A percentile compares a stretch with the other conserved stretches of the same genome.
phyloP scores from a whole-genome alignment of 37 sponge, comb jelly and placozoan genomes.

The Eunapius fragilis region DNA sequence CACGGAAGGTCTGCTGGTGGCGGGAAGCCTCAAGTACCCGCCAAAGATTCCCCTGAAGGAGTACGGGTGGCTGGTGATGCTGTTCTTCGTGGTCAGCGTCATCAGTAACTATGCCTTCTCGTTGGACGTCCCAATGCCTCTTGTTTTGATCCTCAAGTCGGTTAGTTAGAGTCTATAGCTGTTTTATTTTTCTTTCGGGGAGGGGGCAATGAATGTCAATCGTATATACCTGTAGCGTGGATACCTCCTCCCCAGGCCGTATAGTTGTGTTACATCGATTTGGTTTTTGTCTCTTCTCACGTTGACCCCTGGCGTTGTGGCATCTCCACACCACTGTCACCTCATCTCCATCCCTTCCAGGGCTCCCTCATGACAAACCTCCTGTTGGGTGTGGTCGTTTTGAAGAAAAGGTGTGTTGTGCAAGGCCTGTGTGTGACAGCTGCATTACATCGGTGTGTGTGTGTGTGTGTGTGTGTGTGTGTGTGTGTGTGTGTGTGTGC shows the following conservation, averaged over 20 bases:
- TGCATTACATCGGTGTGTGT: neutral
- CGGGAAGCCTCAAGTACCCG: neutral
- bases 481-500: neutral
- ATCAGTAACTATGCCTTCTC: conserved; percentile 88
- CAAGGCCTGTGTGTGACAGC: neutral
- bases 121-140: conserved; percentile 85
- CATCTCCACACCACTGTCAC: neutral
- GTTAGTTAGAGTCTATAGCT: conserved; percentile 42
- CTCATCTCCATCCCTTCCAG: conserved; percentile 9
- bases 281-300: too few species aligned
- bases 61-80: conserved; percentile 67
- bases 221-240: too few species aligned
- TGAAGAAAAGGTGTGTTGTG: conserved; percentile 64
- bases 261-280: too few species aligned
- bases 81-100: conserved; percentile 84
- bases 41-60: conserved; percentile 14
- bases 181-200: too few species aligned
- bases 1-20: conserved; percentile 31
- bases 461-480: neutral
- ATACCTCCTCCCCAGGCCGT: too few species aligned
- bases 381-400: conserved; percentile 77
- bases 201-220: too few species aligned
- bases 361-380: conserved; percentile 93
- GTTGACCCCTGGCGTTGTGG: too few species aligned
- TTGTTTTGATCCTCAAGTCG: conserved; percentile 92